Percentiles rank a stretch among this genome's conserved stretches.
These are phyloP conservation scores for Brachypterus glaber DNA, from an alignment of 2,888 invertebrate genomes.

Conservation along the genomic window DNA sequence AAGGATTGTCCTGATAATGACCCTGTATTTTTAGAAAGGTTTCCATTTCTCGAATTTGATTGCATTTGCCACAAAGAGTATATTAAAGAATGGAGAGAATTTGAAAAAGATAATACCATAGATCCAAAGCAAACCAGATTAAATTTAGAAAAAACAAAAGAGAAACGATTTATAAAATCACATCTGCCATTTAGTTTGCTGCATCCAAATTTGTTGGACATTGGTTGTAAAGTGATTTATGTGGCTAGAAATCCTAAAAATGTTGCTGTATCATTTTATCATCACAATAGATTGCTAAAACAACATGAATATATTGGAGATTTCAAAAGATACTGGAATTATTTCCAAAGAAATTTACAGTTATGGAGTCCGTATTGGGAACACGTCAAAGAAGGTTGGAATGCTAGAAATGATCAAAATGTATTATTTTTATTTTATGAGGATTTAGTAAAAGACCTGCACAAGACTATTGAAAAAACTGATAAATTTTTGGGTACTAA, in stretches of 20 bases:
- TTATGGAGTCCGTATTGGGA: conserved; percentile 57
- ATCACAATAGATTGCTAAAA: conserved; percentile 59
- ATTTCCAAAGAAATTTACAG: conserved; percentile 59
- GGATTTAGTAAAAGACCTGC: conserved; percentile 60
- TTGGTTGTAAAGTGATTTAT: conserved; percentile 56
- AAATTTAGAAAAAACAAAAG: no score
- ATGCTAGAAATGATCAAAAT: conserved; percentile 53
- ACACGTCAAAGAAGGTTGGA: conserved; percentile 70
- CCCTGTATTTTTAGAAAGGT: no score
- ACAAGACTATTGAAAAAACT: conserved; percentile 47
- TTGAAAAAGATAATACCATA: no score
- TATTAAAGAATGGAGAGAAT: no score
- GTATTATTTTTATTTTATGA: conserved; percentile 73
- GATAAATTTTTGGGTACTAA: conserved; percentile 51
- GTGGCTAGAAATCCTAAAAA: conserved; percentile 81
- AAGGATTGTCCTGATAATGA: no score
- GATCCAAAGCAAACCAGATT: no score
- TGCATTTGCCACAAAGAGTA: no score
- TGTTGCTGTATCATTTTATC: conserved; percentile 74
- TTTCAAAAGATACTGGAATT: conserved; percentile 60
- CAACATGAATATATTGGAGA: conserved; percentile 61
- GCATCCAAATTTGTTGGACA: conserved; percentile 50
- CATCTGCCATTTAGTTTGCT: conserved; percentile 69
- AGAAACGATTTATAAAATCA: conserved; percentile 57
- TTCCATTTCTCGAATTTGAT: conserved; percentile 79